phyloP scores from a whole-genome alignment of 2,888 invertebrate genomes.

The Azorinus chamasolen region DNA sequence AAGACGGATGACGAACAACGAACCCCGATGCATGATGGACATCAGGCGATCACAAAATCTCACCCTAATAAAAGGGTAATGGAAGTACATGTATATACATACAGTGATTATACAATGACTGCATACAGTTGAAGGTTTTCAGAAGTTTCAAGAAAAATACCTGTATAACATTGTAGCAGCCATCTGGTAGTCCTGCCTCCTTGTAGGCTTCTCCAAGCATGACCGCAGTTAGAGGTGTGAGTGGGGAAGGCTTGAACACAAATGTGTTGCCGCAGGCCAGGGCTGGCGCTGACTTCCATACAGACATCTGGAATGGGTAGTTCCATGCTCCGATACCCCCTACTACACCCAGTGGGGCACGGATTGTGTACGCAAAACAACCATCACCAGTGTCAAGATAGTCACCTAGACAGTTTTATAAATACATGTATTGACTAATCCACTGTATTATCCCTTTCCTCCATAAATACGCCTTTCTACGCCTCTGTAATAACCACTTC shows the following conservation, averaged over 20 bases:
- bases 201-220: slow-evolving; percentile 88
- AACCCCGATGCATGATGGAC: too few species aligned
- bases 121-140: too few species aligned
- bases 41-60: too few species aligned
- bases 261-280: slow-evolving; percentile 88
- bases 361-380: slow-evolving; percentile 87
- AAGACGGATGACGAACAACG: too few species aligned
- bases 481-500: too few species aligned
- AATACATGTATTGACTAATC: neutral
- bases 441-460: too few species aligned
- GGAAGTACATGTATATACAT: too few species aligned
- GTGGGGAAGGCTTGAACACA: slow-evolving; percentile 88
- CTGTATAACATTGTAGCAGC: slow-evolving; percentile 88
- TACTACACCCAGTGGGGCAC: slow-evolving; percentile 88
- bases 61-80: too few species aligned
- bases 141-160: slow-evolving; percentile 76
- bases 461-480: too few species aligned
- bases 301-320: slow-evolving; percentile 88
- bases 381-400: slow-evolving; percentile 86
- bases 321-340: slow-evolving; percentile 89
- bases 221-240: slow-evolving; percentile 88
- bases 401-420: slow-evolving; percentile 83
- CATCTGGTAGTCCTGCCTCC: slow-evolving; percentile 88
- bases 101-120: too few species aligned
- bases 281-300: slow-evolving; percentile 87